Evolutionary conservation across 1,140 invertebrate species (phyloP), one percentile per base, ranked within the genome.

Genomic region (Magallana ariakensis): DNA sequence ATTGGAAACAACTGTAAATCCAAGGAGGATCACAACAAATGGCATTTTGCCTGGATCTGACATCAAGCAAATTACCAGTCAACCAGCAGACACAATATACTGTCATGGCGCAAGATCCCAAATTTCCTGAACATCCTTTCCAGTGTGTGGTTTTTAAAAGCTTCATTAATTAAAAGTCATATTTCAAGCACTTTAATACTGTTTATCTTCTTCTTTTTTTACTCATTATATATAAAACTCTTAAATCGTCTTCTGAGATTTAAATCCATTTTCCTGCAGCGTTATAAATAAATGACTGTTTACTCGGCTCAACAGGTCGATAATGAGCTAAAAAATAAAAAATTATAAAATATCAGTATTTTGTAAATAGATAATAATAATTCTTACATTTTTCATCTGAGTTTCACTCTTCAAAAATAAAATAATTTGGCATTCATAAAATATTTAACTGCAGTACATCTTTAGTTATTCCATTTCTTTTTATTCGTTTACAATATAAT

Each of bases 251-350:
- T 60, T 60, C 11, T 22, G 7, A 60, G 80, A 55, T 55, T 57
- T 58, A 92, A 33, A 92, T 90, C 93, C 93, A 94, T 83, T 91
- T 90, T 2, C 90, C 90, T 19, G 88, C 89, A 70, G 91, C 89
- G 84, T 94, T 94, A 87, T 93, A 94, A 56, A 94, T 94, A 86
- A 94, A 94, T 1, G 93, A 94, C 87, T 94, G 93, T 90, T 91
- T 94, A 13, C 90, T 90, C 53, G 89, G 66, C 15, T 89, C 83
- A 3, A 91, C 87, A 70, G 94, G 94, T 66, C 91, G 70, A 84
- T 94, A 94, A 86, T 94, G 93, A 86, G 93, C 93, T 94, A 91
- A 57, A 93, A 90, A 75, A 4, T 9, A 60, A 89, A 87, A 84
- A 13, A 19, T 2, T 4, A 46, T 46, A 46, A 46, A 46, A 46